These are phyloP conservation scores for Romanomermis culicivorax DNA, from an alignment of 2,888 invertebrate species.

Conservation along the genomic window DNA sequence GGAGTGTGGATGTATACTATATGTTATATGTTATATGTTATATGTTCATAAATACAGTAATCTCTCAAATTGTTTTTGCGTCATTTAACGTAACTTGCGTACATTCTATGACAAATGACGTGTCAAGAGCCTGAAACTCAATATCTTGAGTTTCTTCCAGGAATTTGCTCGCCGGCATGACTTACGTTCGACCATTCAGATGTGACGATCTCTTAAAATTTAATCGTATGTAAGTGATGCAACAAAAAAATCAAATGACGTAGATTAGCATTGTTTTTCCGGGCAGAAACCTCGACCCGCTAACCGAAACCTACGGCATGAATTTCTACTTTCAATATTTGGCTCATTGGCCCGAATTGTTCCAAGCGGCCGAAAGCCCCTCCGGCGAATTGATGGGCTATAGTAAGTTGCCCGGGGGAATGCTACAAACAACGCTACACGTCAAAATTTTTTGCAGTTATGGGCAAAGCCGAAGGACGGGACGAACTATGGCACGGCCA, in stretches of 20 bases:
- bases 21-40: too few relatives aligned
- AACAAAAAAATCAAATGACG: neutral
- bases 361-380: constrained; percentile 85
- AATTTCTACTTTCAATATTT: constrained; percentile 86
- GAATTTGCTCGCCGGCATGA: too few relatives aligned
- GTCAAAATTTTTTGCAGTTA: constrained; percentile 44
- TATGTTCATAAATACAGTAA: too few relatives aligned
- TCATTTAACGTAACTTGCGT: too few relatives aligned
- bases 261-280: constrained; percentile 3
- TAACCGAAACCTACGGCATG: constrained; percentile 61
- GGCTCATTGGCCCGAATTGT: constrained; percentile 95
- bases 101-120: too few relatives aligned
- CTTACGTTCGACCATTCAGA: constrained; percentile 69
- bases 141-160: too few relatives aligned
- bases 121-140: too few relatives aligned
- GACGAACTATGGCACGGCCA: constrained; percentile 97
- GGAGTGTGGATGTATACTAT: too few relatives aligned
- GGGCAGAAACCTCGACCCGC: constrained; percentile 73
- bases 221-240: constrained; percentile 62
- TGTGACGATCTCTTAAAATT: constrained; percentile 84
- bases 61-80: too few relatives aligned
- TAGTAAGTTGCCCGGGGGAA: constrained; percentile 43
- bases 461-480: constrained; percentile 94
- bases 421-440: neutral
- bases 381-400: constrained; percentile 95